Base-by-base conservation (phyloP, 2,113 vertebrate genomes). In the Conger conger region DNA sequence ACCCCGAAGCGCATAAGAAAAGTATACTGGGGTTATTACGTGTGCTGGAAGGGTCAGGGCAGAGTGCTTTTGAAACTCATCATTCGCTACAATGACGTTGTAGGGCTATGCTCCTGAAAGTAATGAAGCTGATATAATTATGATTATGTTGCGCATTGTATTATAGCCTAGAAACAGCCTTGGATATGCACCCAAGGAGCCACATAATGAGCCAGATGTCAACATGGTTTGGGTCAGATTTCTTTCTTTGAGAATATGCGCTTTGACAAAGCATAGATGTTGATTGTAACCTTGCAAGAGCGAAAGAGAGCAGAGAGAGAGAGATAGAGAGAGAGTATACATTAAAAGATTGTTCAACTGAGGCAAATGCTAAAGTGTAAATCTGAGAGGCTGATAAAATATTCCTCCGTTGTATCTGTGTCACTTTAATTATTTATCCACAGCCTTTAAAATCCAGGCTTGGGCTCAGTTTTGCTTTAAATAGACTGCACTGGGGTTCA, bases 121-220 rank as follows among this genome's bases (percentile, higher is more conserved):
- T 73, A 33, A 27, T 36, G 23, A 79, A 23, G 17, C 6, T 17
- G 17, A 42, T 36, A 5, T 38, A 17, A 36, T 13, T 36, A 35
- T 15, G 17, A 78, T 79, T 38, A 38, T 38, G 78, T 11, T 42
- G 38, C 23, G 45, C 50, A 50, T 30, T 30, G 27, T 81, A 53
- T 53, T 45, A 53, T 53, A 45, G 0, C 15, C 18, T 23, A n/a
- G 42, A 45, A 45, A 50, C 37, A 50, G 27, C 9, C 79, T n/a
- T n/a, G 60, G 6, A 86, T 86, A 86, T 85, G 54, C 35, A 38
- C 76, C 87, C 85, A 91, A 89, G 90, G 81, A 89, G 86, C 86
- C 90, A 89, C 87, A 90, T 92, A 90, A 88, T 40, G 38, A 80
- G 89, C 87, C 91, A 93, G 89, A 93, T 92, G 91, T 93, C 90